Evolutionary conservation across 2,113 vertebrate species (phyloP), one percentile per base, ranked within the genome.

Genomic region (Tenrec ecaudatus): DNA sequence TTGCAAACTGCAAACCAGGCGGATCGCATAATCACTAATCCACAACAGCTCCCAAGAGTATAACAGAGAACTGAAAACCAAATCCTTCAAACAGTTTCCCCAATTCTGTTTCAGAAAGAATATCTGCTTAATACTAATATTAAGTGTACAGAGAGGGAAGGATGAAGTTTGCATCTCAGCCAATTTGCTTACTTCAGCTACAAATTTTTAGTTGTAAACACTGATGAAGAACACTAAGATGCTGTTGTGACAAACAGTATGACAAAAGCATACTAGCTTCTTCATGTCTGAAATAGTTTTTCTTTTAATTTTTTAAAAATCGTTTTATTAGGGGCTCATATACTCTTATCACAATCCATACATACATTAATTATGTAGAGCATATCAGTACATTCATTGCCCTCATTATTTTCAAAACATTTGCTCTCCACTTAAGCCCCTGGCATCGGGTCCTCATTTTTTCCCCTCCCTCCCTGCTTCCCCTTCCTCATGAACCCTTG

Each of bases 171-270:
- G 36, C 4, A 29, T 6, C n/a, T 38, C 6, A 60, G 68, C 20
- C 22, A 82, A 60, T n/a, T n/a, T n/a, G n/a, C n/a, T n/a, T n/a
- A n/a, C 20, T 66, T 64, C 76, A 69, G 76, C 83, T 87, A 84
- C 43, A 66, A n/a, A 82, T 53, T 82, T 95, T 82, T 31, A 81
- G 58, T 64, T 92, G 38, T 82, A 82, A 73, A 40, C 23, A 85
- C 27, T 80, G 17, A 33, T 38, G 36, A 29, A 38, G 43, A 78
- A 90, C 31, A 84, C n/a, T 25, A 38, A 17, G 43, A 47, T 43
- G 7, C n/a, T 36, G 75, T 4, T 38, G 64, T 81, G 16, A 20
- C 47, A 22, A 60, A 84, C 17, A 90, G 62, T 3, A 38, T 79
- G 68, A 36, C 57, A 79, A 80, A 84, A 84, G 79, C n/a, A 85